Percentiles rank a stretch among this genome's conserved stretches.
These are phyloP conservation scores for Danio rerio DNA, from an alignment of 2,113 vertebrate genomes.

Conservation along the genomic window GRCz12tu NC_133199.1:42456501-42457000, in stretches of 20 bases:
- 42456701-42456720: not conserved
- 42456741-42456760: conserved; percentile 12
- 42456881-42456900: conserved; percentile 30
- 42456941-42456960: conserved; percentile 26
- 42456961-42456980: conserved; percentile 29
- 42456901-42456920: conserved; percentile 32
- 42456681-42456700: not conserved
- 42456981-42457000: conserved; percentile 39
- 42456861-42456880: not conserved
- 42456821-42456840: conserved; percentile 17
- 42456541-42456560: not conserved
- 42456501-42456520: not conserved
- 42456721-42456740: not conserved
- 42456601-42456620: not conserved
- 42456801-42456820: not conserved
- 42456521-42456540: conserved; percentile 15
- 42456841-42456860: conserved; percentile 1
- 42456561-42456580: not conserved
- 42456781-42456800: conserved; percentile 7
- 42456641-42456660: not conserved
- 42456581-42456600: conserved; percentile 27
- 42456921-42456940: conserved; percentile 32
- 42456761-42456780: conserved; percentile 7
- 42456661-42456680: not conserved
- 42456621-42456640: conserved; percentile 1